Base-by-base conservation (phyloP, 2,797 vertebrate genomes). In the Sebastes minor region DNA sequence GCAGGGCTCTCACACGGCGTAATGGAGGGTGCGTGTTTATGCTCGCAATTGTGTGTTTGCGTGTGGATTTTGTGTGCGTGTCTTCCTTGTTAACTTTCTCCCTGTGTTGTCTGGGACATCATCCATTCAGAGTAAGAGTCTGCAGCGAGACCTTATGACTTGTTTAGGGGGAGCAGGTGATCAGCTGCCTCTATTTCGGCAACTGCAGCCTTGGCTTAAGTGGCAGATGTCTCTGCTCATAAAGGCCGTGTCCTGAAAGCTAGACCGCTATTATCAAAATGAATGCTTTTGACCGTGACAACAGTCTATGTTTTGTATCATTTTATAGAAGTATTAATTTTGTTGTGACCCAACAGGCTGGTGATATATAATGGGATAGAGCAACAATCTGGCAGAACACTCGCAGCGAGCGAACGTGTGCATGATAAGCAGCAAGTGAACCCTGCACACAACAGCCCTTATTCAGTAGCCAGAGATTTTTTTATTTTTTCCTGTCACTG, bases 1-100 rank as follows among this genome's bases (percentile, higher is more conserved):
- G 91, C 85, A 16, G 76, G 87, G 83, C 82, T 91, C 86, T 87
- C 77, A 32, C 79, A 79, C 60, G 46, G 53, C 62, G 82, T 88
- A 93, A 93, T 89, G 66, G 79, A 80, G 38, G 72, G 52, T 74
- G 70, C 71, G 82, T 82, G 87, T 80, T 75, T 77, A 49, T 7
- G 60, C 74, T 76, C 7, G 25, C 53, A 32, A 32, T 23, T 70
- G 69, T 77, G 74, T 66, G 52, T 70, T 25, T 55, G 32, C 28
- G 30, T 53, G 63, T 30, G 76, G 30, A 70, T 83, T 83, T 75
- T 87, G 75, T 85, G 82, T 65, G 79, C 27, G 28, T 63, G 68
- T 82, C 69, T 78, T 49, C 65, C 77, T 87, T 85, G 82, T 89
- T 87, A 87, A 80, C 80, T 69, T 85, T 82, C 25, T 72, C 74